Evolutionary conservation across 23 tunicate species (phyloP), one percentile per base, ranked within the genome.

Genomic region (Styela plicata): DNA sequence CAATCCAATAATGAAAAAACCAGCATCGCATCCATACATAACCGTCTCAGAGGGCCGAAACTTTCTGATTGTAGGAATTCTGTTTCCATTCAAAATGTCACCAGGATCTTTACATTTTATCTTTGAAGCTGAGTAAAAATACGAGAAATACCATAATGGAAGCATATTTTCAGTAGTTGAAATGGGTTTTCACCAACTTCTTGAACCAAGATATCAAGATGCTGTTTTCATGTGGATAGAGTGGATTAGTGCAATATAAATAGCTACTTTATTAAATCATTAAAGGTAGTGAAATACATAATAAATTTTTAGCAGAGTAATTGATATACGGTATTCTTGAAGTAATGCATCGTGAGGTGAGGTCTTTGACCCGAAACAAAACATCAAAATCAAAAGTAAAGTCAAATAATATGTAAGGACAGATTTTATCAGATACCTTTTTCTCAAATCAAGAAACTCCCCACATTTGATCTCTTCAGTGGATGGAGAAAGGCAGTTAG

Each of bases 81-180:
- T 62, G 13, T 80, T 83, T 62, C 80, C 78, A 34, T 83, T 83
- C 20, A 33, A 44, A 57, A 83, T 73, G 31, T 73, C 35, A 34
- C 86, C 86, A 2, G 80, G 86, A 24, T 83, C 86, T 20, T 66
- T 64, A 36, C 86, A 83, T 10, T 64, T 69, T 73, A 52, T 73
- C 17, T 76, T 76, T 23, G 63, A 62, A 18, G 61, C 86, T 83
- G 34, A 44, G 13, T 5, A 44, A 44, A 44, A 44, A 44, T 5
- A 44, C 13, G 57, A 44, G 13, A 44, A 44, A 44, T 5, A 44
- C 13, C 57, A 44, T 7, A 44, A 44, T 5, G 13, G 57, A 44
- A 5, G 57, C 57, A 44, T 5, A 44, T 5, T 7, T 44, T 44
- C 7, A 44, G 13, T 44, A 44, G 7, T 44, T 44, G n/a, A n/a